Evolutionary conservation across 2,888 invertebrate species (phyloP).

Genomic region (Sarcophaga subvicina): DNA sequence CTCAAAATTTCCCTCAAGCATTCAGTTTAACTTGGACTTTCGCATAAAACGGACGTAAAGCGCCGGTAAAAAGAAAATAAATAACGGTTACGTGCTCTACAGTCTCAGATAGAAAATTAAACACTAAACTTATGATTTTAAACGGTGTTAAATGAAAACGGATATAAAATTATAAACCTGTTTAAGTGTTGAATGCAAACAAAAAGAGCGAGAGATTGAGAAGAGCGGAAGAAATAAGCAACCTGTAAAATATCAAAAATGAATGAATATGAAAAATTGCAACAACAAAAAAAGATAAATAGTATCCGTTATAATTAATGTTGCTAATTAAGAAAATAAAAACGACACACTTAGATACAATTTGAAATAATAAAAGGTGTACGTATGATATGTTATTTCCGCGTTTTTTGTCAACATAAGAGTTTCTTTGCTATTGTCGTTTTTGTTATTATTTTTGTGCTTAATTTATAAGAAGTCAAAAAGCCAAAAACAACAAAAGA

Average conservation of each 20-base stretch:
- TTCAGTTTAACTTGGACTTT: conserved; percentile 61
- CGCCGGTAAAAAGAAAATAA: conserved; percentile 1
- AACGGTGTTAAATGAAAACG: background rate
- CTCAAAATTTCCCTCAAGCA: conserved; percentile 51
- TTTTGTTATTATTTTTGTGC: conserved; percentile 21
- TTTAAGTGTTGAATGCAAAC: conserved; percentile 3
- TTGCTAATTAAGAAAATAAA: conserved; percentile 35
- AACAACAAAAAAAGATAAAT: background rate
- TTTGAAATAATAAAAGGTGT: conserved; percentile 15
- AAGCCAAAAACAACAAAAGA: conserved; percentile 11
- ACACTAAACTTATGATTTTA: background rate
- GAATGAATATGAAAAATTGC: background rate
- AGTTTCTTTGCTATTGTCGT: conserved; percentile 5
- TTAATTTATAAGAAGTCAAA: conserved; percentile 46
- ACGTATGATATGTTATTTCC: conserved; percentile 18
- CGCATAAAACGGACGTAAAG: conserved; percentile 57
- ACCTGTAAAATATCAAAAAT: background rate
- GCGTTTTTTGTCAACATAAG: conserved; percentile 11
- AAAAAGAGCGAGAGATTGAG: background rate
- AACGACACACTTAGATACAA: conserved; percentile 1
- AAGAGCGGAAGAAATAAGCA: background rate
- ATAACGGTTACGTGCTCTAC: conserved; percentile 43
- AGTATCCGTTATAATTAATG: conserved; percentile 45
- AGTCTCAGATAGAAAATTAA: background rate
- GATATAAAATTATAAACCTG: conserved; percentile 30